These are phyloP conservation scores for Patiria miniata DNA, from an alignment of 35 echinoderm and acorn worm genomes.

Conservation along the genomic window DNA sequence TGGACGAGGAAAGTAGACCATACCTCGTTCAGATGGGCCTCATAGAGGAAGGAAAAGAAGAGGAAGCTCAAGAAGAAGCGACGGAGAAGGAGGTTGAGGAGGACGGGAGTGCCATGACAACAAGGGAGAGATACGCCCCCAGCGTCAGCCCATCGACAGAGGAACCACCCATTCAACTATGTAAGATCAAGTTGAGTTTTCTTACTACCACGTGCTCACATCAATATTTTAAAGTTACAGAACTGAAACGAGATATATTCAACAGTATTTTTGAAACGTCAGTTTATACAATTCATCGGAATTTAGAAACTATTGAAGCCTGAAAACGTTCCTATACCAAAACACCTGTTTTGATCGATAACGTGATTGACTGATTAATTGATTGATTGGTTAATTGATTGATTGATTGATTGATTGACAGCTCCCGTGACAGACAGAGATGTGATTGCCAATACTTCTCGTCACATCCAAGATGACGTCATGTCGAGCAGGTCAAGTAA, in stretches of 20 bases:
- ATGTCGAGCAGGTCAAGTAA: background rate
- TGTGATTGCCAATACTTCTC: background rate
- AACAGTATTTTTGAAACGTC: too few species aligned
- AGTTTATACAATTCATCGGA: too few species aligned
- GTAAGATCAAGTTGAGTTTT: background rate
- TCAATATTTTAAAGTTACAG: too few species aligned
- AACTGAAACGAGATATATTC: too few species aligned
- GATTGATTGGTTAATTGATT: too few species aligned
- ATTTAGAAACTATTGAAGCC: too few species aligned
- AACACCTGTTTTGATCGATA: too few species aligned
- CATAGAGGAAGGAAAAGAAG: background rate
- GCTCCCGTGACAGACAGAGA: background rate
- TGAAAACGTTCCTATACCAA: too few species aligned
- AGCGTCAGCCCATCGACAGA: constrained; percentile 1
- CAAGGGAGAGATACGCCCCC: constrained; percentile 12
- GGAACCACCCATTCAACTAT: background rate
- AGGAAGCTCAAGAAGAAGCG: background rate
- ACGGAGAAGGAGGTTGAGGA: background rate
- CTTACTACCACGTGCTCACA: too few species aligned
- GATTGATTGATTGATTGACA: background rate
- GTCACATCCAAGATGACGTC: background rate
- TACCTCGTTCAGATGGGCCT: background rate
- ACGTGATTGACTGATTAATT: too few species aligned
- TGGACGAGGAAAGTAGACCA: constrained; percentile 27
- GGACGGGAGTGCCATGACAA: background rate